A percentile compares a stretch with the other conserved stretches of the same genome.
Evolutionary conservation across 2,888 invertebrate genomes (phyloP).

Genomic region (Apoderus coryli): DNA sequence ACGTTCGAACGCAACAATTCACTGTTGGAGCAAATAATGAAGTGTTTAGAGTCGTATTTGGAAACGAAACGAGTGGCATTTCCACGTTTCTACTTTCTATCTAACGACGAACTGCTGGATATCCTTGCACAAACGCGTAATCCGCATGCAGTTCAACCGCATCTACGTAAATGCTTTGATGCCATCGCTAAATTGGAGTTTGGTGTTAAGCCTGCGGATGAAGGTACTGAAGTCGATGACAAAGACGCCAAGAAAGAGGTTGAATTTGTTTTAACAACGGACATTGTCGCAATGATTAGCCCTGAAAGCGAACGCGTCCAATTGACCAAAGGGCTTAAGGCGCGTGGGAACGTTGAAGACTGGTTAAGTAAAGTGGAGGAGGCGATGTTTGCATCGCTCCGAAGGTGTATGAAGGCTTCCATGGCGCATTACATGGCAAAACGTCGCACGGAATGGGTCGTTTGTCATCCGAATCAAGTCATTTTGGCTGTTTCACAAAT

Average conservation of each 20-base stretch:
- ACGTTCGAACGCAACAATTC: constrained; percentile 57
- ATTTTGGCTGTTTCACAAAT: constrained; percentile 77
- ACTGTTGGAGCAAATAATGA: constrained; percentile 75
- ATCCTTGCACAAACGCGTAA: constrained; percentile 69
- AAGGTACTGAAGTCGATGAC: constrained; percentile 24
- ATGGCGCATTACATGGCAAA: constrained; percentile 50
- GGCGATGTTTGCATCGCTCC: constrained; percentile 70
- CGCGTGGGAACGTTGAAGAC: constrained; percentile 81
- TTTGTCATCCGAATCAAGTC: constrained; percentile 61
- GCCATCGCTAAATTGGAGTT: constrained; percentile 68
- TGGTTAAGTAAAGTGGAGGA: constrained; percentile 87
- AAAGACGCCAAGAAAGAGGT: constrained; percentile 18
- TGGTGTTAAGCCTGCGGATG: constrained; percentile 39
- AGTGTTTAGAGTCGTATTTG: constrained; percentile 77
- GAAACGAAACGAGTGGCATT: constrained; percentile 81
- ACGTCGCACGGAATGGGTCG: constrained; percentile 58
- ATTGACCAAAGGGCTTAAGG: constrained; percentile 58
- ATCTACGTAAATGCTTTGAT: constrained; percentile 80
- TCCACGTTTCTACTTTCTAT: constrained; percentile 79
- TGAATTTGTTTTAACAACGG: constrained; percentile 54
- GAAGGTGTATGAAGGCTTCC: constrained; percentile 56
- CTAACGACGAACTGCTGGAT: constrained; percentile 79
- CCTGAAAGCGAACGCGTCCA: constrained; percentile 75
- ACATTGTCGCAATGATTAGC: constrained; percentile 79
- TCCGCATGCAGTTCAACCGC: constrained; percentile 80